A percentile compares a stretch with the other conserved stretches of the same genome.
Conservation (phyloP, 2,797 vertebrate genomes). For the Protosalanx chinensis region DNA sequence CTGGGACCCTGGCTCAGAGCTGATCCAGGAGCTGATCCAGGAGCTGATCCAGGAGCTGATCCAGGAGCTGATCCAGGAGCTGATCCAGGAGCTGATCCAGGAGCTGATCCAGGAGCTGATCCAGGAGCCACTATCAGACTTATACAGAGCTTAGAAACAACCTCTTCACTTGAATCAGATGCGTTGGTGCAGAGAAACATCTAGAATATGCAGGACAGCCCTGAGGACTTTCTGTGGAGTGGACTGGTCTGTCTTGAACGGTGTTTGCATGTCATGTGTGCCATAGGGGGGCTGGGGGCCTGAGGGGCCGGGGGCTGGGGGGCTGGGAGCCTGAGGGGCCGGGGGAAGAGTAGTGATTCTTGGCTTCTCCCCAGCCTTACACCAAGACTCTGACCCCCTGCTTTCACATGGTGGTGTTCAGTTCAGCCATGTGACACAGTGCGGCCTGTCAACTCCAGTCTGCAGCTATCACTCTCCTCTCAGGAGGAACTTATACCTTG, state of each 20-base stretch:
- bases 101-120: too few relatives aligned
- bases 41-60: too few relatives aligned
- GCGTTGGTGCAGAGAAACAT: too few relatives aligned
- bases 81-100: too few relatives aligned
- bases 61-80: too few relatives aligned
- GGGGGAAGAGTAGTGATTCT: slow-evolving; percentile 33
- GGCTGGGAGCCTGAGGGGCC: not conserved
- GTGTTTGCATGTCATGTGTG: not conserved
- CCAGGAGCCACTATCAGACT: too few relatives aligned
- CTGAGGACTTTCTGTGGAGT: not conserved
- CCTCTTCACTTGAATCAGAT: too few relatives aligned
- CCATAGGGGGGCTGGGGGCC: not conserved
- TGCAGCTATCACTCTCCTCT: slow-evolving; percentile 45
- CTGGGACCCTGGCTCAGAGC: too few relatives aligned
- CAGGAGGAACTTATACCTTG: slow-evolving; percentile 39
- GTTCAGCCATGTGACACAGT: slow-evolving; percentile 58
- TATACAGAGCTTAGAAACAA: too few relatives aligned
- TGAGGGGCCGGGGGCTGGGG: too few relatives aligned
- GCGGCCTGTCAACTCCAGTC: slow-evolving; percentile 49
- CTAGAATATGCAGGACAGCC: too few relatives aligned
- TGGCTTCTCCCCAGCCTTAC: slow-evolving; percentile 42
- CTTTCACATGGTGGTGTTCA: slow-evolving; percentile 52
- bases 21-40: too few relatives aligned
- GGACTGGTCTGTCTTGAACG: not conserved
- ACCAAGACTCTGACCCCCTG: not conserved